A percentile compares a stretch with the other conserved stretches of the same genome.
These are phyloP conservation scores for Masnerella sp. DNA, from an alignment of 2,888 invertebrate genomes.

Conservation along the genomic window DNA sequence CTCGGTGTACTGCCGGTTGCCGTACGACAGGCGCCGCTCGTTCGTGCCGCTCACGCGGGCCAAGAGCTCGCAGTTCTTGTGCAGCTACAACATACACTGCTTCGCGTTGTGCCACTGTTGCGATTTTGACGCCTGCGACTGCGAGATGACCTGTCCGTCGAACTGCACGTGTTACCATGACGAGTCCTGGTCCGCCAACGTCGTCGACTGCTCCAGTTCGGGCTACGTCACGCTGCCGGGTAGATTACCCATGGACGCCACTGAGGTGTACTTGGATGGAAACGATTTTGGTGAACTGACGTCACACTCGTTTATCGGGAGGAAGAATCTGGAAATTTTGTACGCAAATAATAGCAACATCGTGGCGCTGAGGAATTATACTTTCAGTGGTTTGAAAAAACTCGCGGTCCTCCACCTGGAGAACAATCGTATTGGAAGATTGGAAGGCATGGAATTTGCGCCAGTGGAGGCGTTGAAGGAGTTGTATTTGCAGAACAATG, in stretches of 20 bases:
- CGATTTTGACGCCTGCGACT: constrained; percentile 97
- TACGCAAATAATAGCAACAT: constrained; percentile 94
- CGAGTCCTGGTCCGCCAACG: constrained; percentile 94
- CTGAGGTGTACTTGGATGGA: constrained; percentile 95
- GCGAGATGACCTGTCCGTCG: constrained; percentile 96
- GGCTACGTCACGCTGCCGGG: constrained; percentile 90
- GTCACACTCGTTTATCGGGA: constrained; percentile 93
- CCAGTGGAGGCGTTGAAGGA: constrained; percentile 90
- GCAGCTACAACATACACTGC: constrained; percentile 95
- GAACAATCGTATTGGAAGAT: constrained; percentile 88
- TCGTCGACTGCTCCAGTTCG: constrained; percentile 92
- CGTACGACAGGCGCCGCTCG: constrained; percentile 90
- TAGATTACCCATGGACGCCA: constrained; percentile 96
- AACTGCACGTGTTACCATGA: constrained; percentile 98
- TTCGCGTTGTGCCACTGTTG: constrained; percentile 97
- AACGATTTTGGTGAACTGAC: constrained; percentile 92
- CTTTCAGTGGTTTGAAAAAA: constrained; percentile 91
- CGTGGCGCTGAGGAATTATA: constrained; percentile 90
- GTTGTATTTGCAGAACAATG: constrained; percentile 91
- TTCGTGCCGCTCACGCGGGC: constrained; percentile 92
- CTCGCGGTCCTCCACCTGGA: constrained; percentile 90
- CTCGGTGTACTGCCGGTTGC: constrained; percentile 91
- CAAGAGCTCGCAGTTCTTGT: constrained; percentile 93
- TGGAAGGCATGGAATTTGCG: constrained; percentile 90
- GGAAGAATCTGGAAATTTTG: constrained; percentile 91